Evolutionary conservation across 2,113 vertebrate genomes (phyloP), one percentile per base, ranked within the genome.

Genomic region (Noctilio leporinus): DNA sequence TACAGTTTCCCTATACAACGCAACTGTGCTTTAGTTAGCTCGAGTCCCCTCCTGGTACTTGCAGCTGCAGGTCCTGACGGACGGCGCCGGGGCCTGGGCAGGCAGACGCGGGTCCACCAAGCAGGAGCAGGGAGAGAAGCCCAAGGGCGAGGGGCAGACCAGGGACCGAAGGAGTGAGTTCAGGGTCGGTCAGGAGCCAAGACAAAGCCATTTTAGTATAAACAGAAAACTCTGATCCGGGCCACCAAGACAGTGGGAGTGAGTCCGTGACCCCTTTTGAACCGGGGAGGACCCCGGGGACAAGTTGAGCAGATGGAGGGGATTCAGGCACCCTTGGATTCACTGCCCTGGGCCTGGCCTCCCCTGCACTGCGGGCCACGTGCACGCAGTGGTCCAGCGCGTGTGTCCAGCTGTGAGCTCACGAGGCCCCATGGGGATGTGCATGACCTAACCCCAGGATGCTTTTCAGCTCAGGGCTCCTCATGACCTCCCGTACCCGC

Each of bases 301-400:
- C 22, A 17, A 38, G 53, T 3, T 0, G 20, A 5, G 0, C 38
- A 35, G 40, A 26, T 4, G 65, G 45, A 10, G 4, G 0, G 75
- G 15, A 15, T 38, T n/a, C 28, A 19, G 73, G 30, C 24, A n/a
- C 11, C 92, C 75, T 28, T 16, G 84, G 51, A 5, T 38, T 76
- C 49, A 33, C 35, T 55, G 73, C 47, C 78, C 9, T 0, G 11
- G 11, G 9, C 20, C 12, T 8, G n/a, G 67, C 19, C 65, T 35
- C 35, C 2, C 26, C 3, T 6, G 72, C 20, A 7, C 24, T 0
- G 11, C 4, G 0, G 35, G n/a, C 70, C 81, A 9, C 17, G 0
- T 26, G 75, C 28, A 1, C 30, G 3, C 0, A 30, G 14, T 7
- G 3, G 40, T 11, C 40, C 47, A 0, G 17, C 33, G 26, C 12